Conservation (phyloP, 1,140 invertebrate species). For the Eubasilissa regina region DNA sequence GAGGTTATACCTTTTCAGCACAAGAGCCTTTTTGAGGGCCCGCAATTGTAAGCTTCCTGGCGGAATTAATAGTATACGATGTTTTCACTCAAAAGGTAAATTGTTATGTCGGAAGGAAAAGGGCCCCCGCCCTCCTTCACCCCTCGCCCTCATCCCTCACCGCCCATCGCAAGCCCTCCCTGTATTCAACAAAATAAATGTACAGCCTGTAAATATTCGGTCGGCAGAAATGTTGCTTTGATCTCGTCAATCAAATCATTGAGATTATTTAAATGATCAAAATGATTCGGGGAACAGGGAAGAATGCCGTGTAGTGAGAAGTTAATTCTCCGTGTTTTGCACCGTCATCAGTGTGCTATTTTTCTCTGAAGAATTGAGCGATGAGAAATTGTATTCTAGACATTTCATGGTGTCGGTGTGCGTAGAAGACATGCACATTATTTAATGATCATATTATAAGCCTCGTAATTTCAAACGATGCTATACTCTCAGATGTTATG, state of each 20-base stretch:
- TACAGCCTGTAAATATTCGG: conserved; percentile 55
- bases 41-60: conserved; percentile 61
- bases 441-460: too few relatives aligned
- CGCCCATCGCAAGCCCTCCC: conserved; percentile 3
- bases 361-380: conserved; percentile 3
- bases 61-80: conserved; percentile 61
- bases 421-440: too few relatives aligned
- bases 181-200: conserved; percentile 53
- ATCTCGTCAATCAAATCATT: conserved; percentile 54
- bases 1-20: conserved; percentile 53
- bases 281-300: conserved; percentile 22
- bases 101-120: conserved; percentile 60
- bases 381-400: not conserved
- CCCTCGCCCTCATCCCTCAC: too few relatives aligned
- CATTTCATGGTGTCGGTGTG: too few relatives aligned
- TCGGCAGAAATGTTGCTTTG: conserved; percentile 56
- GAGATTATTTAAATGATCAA: conserved; percentile 38
- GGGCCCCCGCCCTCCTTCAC: conserved; percentile 17
- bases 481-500: too few relatives aligned
- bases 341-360: conserved; percentile 10
- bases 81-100: conserved; percentile 62
- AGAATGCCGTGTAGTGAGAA: conserved; percentile 18
- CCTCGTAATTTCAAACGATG: too few relatives aligned
- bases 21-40: conserved; percentile 57
- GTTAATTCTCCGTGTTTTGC: conserved; percentile 34